Evolutionary conservation across 1,140 invertebrate genomes (phyloP).

Genomic region (Mycetomoellerius zeteki): DNA sequence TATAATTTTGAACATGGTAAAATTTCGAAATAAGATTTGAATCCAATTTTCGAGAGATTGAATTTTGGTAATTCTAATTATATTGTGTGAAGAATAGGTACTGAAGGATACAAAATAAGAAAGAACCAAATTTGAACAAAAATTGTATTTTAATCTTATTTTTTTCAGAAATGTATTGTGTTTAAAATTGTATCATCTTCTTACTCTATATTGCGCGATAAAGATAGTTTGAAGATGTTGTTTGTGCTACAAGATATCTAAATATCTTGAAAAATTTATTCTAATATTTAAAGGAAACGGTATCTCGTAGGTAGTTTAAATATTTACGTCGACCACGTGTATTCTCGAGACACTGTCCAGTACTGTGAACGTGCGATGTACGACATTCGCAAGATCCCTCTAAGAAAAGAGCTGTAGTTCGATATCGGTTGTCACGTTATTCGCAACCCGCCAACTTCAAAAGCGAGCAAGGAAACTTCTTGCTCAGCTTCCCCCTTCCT

Average conservation of each 20-base stretch:
- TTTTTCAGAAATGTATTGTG: no score
- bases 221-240: background rate
- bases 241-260: background rate
- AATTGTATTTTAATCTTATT: no score
- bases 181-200: no score
- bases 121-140: no score
- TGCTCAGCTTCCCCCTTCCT: background rate
- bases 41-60: no score
- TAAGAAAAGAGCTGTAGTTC: conserved; percentile 48
- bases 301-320: conserved; percentile 29
- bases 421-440: conserved; percentile 60
- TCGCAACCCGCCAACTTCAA: conserved; percentile 59
- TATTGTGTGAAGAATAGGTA: no score
- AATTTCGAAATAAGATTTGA: no score
- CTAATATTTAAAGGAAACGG: conserved; percentile 16
- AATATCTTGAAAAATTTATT: conserved; percentile 9
- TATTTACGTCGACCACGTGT: conserved; percentile 31
- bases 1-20: no score
- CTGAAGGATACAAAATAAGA: no score
- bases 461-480: conserved; percentile 58
- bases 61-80: no score
- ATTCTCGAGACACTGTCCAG: conserved; percentile 20
- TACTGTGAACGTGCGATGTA: background rate
- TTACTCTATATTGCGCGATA: no score
- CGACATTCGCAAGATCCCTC: conserved; percentile 26